phyloP scores from a whole-genome alignment of 2,888 invertebrate genomes.

The Poecilobothrus nobilitatus region DNA sequence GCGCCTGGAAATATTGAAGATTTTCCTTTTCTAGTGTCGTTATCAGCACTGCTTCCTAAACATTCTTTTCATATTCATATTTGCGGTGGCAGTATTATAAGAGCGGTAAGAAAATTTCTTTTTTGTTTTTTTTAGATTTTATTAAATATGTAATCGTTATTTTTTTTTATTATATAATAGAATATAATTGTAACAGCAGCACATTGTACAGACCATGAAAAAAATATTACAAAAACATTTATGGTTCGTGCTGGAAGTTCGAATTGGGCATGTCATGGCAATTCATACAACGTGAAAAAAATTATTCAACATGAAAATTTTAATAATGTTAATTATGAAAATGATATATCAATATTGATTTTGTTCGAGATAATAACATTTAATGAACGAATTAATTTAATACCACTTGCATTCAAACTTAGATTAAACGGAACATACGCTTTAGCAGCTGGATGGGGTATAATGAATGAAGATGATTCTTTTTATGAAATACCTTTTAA shows the following conservation, averaged over 20 bases:
- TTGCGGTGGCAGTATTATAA: not conserved
- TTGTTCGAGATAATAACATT: not conserved
- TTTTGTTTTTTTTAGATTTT: not conserved
- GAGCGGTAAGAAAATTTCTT: not conserved
- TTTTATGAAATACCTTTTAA: not conserved
- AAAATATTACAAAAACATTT: not conserved
- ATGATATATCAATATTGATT: not conserved
- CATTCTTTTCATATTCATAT: not conserved
- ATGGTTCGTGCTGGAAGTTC: not conserved
- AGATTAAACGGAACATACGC: not conserved
- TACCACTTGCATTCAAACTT: not conserved
- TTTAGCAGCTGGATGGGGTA: not conserved
- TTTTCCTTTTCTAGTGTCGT: not conserved
- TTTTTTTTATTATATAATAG: not conserved
- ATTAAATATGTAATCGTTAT: not conserved
- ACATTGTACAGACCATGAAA: not conserved
- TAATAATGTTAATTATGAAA: not conserved
- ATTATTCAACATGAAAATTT: not conserved
- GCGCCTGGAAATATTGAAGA: not conserved
- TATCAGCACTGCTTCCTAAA: not conserved
- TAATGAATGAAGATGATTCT: not conserved
- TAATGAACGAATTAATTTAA: not conserved
- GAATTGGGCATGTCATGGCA: not conserved
- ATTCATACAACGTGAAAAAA: not conserved
- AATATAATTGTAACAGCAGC: not conserved